phyloP scores from a whole-genome alignment of 2,888 invertebrate genomes.

The Chamaedrilus cognettii region DNA sequence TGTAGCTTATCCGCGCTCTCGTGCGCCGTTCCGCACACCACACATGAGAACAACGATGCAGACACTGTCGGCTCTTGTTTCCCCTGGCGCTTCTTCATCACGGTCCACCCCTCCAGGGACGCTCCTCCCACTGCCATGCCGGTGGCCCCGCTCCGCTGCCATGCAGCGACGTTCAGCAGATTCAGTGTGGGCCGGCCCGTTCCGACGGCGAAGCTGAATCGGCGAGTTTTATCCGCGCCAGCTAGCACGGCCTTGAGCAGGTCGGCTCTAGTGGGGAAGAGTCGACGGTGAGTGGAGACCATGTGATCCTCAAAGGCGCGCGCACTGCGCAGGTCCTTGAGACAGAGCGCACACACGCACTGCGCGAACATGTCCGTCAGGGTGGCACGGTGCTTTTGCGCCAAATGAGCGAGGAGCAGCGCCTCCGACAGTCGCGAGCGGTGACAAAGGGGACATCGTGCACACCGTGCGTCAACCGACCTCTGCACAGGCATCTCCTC shows the following conservation, averaged over 20 bases:
- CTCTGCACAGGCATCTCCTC: not conserved
- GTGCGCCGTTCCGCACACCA: not conserved
- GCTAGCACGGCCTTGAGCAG: not conserved
- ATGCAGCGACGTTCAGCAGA: not conserved
- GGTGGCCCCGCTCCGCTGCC: not conserved
- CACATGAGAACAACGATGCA: not conserved
- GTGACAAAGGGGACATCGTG: constrained; percentile 12
- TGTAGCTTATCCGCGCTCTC: constrained; percentile 7
- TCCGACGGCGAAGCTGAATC: not conserved
- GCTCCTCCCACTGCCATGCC: not conserved
- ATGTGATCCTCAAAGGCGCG: constrained; percentile 18
- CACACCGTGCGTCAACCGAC: no score
- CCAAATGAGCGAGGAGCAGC: constrained; percentile 9
- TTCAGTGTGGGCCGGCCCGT: not conserved
- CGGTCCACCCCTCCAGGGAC: not conserved
- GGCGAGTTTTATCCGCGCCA: not conserved
- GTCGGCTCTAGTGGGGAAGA: not conserved
- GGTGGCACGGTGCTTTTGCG: constrained; percentile 9
- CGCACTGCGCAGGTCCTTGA: constrained; percentile 8
- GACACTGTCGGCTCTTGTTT: not conserved
- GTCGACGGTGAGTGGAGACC: not conserved
- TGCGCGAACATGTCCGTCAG: constrained; percentile 11
- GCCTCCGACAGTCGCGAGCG: constrained; percentile 11
- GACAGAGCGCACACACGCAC: constrained; percentile 12
- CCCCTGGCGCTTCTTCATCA: not conserved